phyloP scores from a whole-genome alignment of 2,888 invertebrate genomes.

The Himalopsyche kuldschensis region DNA sequence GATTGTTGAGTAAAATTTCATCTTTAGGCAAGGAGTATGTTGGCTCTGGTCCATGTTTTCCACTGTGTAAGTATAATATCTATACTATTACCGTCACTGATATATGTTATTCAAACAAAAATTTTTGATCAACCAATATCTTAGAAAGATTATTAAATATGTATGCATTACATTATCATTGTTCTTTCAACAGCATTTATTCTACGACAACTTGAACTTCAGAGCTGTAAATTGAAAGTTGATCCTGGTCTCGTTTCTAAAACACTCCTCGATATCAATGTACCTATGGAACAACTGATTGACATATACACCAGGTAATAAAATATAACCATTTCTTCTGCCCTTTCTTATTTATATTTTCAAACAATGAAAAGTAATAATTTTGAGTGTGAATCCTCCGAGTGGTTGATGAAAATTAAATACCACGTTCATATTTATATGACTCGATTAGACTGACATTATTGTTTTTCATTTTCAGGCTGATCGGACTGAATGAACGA shows the following conservation, averaged over 20 bases:
- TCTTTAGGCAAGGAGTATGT: slow-evolving; percentile 76
- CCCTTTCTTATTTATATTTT: too few relatives aligned
- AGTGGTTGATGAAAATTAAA: too few relatives aligned
- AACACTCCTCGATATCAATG: slow-evolving; percentile 74
- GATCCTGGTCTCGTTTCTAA: slow-evolving; percentile 76
- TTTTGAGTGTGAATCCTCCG: too few relatives aligned
- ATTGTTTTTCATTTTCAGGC: slow-evolving; percentile 53
- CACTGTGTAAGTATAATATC: slow-evolving; percentile 65
- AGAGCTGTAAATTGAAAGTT: slow-evolving; percentile 72
- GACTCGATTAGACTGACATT: too few relatives aligned
- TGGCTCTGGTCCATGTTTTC: slow-evolving; percentile 84
- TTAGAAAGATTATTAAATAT: too few relatives aligned
- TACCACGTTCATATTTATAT: too few relatives aligned
- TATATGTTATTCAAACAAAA: neutral
- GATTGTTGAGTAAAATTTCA: slow-evolving; percentile 76
- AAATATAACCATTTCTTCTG: neutral
- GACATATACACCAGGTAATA: slow-evolving; percentile 80
- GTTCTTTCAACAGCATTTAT: slow-evolving; percentile 65
- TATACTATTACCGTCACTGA: slow-evolving; percentile 5
- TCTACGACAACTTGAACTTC: slow-evolving; percentile 76
- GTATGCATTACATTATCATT: neutral
- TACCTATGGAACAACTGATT: slow-evolving; percentile 75
- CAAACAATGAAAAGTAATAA: too few relatives aligned
- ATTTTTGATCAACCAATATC: too few relatives aligned
- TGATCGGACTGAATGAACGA: slow-evolving; percentile 80